phyloP scores from a whole-genome alignment of 2,113 vertebrate genomes.

The Cavia porcellus region DNA sequence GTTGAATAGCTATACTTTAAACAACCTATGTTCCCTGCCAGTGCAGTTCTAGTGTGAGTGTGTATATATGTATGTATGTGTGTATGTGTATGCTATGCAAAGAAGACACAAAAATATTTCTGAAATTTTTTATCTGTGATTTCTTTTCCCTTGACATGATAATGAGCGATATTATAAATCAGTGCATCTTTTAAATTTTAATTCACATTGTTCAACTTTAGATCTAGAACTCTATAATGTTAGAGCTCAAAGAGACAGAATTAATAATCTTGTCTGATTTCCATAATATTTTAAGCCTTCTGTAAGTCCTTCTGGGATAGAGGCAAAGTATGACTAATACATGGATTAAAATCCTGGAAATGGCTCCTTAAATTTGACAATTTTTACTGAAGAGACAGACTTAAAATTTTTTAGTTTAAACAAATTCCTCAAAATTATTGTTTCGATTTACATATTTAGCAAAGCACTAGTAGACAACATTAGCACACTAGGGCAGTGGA shows the following conservation, averaged over 20 bases:
- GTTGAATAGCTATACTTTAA: slow-evolving; percentile 86
- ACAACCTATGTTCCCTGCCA: slow-evolving; percentile 85
- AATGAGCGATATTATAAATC: slow-evolving; percentile 56
- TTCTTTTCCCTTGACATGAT: slow-evolving; percentile 51
- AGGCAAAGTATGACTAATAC: slow-evolving; percentile 36
- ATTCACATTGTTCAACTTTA: slow-evolving; percentile 15
- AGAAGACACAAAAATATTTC: slow-evolving; percentile 79
- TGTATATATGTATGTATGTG: slow-evolving; percentile 54
- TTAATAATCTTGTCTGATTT: slow-evolving; percentile 71
- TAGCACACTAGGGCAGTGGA: not conserved
- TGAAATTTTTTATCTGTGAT: slow-evolving; percentile 76
- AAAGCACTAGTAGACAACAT: not conserved
- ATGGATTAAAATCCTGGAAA: slow-evolving; percentile 67
- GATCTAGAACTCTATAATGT: slow-evolving; percentile 53
- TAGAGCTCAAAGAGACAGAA: slow-evolving; percentile 47
- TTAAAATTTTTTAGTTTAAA: slow-evolving; percentile 62
- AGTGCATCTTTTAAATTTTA: not conserved
- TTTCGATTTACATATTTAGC: slow-evolving; percentile 43
- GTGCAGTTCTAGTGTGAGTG: slow-evolving; percentile 78
- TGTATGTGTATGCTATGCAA: slow-evolving; percentile 69
- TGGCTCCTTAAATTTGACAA: slow-evolving; percentile 58
- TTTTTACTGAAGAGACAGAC: slow-evolving; percentile 64
- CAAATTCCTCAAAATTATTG: slow-evolving; percentile 51
- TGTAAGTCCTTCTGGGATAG: slow-evolving; percentile 64
- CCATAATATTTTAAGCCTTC: slow-evolving; percentile 71